Evolutionary conservation across 2,797 vertebrate species (phyloP), one percentile per base, ranked within the genome.

Genomic region (Pangasius krempfi): DNA sequence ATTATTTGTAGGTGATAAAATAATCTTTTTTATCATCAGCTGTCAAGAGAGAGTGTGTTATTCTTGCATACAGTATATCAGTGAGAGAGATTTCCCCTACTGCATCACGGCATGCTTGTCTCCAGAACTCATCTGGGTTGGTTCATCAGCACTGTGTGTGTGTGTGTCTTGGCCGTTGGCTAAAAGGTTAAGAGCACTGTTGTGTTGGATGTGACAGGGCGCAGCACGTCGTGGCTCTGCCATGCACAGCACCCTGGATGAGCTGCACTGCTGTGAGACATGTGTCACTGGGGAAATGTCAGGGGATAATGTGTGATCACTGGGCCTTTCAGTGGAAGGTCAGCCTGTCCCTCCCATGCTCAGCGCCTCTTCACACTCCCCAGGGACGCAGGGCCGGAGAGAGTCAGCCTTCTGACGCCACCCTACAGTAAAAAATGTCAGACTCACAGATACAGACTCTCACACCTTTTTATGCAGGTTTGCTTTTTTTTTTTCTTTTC

Each of bases 271-370:
- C 94, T 91, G 85, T 86, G 91, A 93, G 92, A 89, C 90, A 94
- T 91, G 88, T 94, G 95, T 94, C 95, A 94, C 92, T 90, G 91
- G 82, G 93, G 92, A 96, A 96, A 96, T 96, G 95, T 95, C 95
- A 95, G 85, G 92, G 90, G 93, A 94, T 95, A 95, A 95, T 95
- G 94, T 95, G 94, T 89, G 94, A 95, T 94, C 94, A 95, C 94
- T 94, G 91, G 93, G 93, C 92, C 90, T 93, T 92, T 93, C 92
- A 68, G 73, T 89, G 90, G 94, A 95, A 95, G 95, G 95, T 96
- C 95, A 96, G 90, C 89, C 86, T 50, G 91, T 92, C 91, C 93
- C 88, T 86, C 89, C 89, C 92, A 92, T 92, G 92, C 90, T 86
- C 93, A 89, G 92, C 91, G 91, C 88, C 90, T 89, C 84, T 85